Conservation (phyloP, 2,888 invertebrate species). For the Steinernema carpocapsae region DNA sequence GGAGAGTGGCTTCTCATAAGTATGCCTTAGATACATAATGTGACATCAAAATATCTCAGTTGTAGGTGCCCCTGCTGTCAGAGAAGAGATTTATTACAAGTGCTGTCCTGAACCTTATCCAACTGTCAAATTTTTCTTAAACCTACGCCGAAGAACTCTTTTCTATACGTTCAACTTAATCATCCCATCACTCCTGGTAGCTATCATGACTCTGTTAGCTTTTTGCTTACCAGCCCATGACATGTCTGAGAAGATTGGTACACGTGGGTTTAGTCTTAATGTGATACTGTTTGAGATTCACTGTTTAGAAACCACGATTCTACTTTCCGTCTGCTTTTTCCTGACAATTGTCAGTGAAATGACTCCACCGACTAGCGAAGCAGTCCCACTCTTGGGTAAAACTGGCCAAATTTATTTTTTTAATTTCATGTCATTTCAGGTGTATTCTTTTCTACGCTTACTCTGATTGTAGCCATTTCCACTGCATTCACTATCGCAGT, state of each 20-base stretch:
- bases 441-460: slow-evolving; percentile 60
- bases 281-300: neutral
- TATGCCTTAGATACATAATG: neutral
- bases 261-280: slow-evolving; percentile 44
- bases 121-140: slow-evolving; percentile 61
- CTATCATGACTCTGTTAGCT: slow-evolving; percentile 66
- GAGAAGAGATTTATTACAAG: slow-evolving; percentile 73
- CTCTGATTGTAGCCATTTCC: slow-evolving; percentile 57
- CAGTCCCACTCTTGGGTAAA: slow-evolving; percentile 56
- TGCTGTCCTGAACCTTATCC: slow-evolving; percentile 83
- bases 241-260: slow-evolving; percentile 64
- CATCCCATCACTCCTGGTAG: slow-evolving; percentile 51
- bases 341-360: slow-evolving; percentile 95
- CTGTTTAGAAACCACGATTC: slow-evolving; percentile 60
- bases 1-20: slow-evolving; percentile 60
- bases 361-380: slow-evolving; percentile 90
- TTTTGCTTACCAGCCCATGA: slow-evolving; percentile 61
- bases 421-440: slow-evolving; percentile 51
- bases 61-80: slow-evolving; percentile 62
- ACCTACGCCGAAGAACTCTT: slow-evolving; percentile 53
- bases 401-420: too few species aligned
- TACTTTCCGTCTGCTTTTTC: slow-evolving; percentile 92
- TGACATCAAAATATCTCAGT: neutral
- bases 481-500: slow-evolving; percentile 62
- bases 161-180: slow-evolving; percentile 60